Evolutionary conservation across 2,888 invertebrate species (phyloP), one percentile per base, ranked within the genome.

Genomic region (Clanis bilineata): DNA sequence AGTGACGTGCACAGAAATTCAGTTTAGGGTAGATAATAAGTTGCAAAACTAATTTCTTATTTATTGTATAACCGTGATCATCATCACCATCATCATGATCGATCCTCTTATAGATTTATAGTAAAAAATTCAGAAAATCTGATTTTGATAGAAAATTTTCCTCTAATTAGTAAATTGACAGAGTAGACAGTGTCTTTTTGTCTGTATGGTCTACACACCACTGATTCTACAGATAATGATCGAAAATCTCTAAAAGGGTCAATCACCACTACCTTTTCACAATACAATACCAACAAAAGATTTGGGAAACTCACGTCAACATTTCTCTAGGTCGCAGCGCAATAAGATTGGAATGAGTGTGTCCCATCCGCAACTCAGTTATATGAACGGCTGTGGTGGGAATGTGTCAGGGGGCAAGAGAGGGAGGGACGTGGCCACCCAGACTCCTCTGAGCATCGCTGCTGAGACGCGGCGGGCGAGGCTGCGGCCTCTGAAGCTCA

Each of bases 391-490:
- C 65, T 92, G 92, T 45, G 84, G 85, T 0, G 79, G 78, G 1
- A 67, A 69, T 0, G 76, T 71, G 7, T 70, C 76, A 1, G 76
- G 77, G 21, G 67, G 73, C 15, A 80, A 86, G 55, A 79, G 88
- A 57, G 93, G 93, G 7, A 89, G 93, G 64, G 95, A 96, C 77
- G 95, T 95, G 66, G 93, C 94, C 47, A 96, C 96, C 7, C 96
- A 95, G 89, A 96, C 95, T 1, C 95, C 95, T 1, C 94, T 93
- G 56, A 95, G 94, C 82, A 95, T 96, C 67, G 93, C 94, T 0
- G 93, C 94, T 10, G 96, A 96, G 79, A 95, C 95, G 5, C 81
- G 88, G 57, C 70, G 90, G 55, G 90, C 86, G 0, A 78, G 85
- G 57, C 72, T 87, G 0, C 78, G 81, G 28, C 88, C 90, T 0